Conservation (phyloP, 2,113 vertebrate genomes). For the Apaloderma vittatum region DNA sequence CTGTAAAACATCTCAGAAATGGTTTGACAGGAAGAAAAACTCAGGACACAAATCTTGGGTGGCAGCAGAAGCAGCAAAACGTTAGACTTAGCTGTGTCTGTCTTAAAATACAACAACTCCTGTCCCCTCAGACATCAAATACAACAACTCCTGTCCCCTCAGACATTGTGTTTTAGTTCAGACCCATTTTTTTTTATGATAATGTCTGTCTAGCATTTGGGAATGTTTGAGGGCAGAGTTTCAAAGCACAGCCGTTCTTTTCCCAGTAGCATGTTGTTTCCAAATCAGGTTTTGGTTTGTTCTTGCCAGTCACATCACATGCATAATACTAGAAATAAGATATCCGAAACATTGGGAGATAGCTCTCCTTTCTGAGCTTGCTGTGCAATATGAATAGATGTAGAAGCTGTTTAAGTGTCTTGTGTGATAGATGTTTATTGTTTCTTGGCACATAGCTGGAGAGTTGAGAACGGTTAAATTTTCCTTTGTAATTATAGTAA, state of each 20-base stretch:
- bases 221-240: background rate
- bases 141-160: background rate
- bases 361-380: background rate
- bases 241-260: background rate
- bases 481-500: background rate
- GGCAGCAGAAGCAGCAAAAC: background rate
- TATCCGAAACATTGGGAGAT: background rate
- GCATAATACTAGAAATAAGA: background rate
- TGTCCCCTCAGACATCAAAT: background rate
- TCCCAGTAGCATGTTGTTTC: background rate
- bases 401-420: background rate
- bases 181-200: background rate
- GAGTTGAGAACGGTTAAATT: background rate
- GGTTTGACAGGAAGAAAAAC: background rate
- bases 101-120: background rate
- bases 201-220: background rate
- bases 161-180: background rate
- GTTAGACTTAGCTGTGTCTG: background rate
- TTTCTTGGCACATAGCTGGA: background rate
- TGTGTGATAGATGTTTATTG: background rate
- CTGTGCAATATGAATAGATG: background rate
- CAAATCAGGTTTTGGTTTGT: background rate
- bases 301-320: background rate
- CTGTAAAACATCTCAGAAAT: background rate
- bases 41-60: background rate